Percentiles rank a stretch among this genome's conserved stretches.
These are phyloP conservation scores for Melanerpes formicivorus DNA, from an alignment of 2,113 vertebrate species.

Conservation along the genomic window DNA sequence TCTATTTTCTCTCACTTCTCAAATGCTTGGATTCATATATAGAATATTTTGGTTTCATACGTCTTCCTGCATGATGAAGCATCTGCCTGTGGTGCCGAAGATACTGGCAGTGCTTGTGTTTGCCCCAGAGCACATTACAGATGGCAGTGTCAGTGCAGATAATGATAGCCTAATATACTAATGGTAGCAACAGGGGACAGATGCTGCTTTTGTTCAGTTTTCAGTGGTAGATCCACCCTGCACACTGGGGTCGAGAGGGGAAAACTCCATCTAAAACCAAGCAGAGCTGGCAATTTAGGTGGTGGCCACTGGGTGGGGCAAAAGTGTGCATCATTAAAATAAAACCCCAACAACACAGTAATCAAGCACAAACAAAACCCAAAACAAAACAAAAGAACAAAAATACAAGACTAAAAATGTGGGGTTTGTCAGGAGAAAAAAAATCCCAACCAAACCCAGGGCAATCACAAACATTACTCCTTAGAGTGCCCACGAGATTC, in stretches of 20 bases:
- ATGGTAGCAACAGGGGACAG: constrained; percentile 28
- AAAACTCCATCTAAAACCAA: background rate
- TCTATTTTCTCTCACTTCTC: background rate
- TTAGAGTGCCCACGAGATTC: background rate
- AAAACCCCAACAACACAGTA: background rate
- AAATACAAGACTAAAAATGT: background rate
- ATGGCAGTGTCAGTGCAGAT: constrained; percentile 53
- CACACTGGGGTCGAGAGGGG: background rate
- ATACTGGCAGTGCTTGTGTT: constrained; percentile 35
- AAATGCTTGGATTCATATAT: background rate
- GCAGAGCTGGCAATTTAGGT: background rate
- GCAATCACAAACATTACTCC: background rate
- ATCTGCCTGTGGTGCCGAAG: constrained; percentile 30
- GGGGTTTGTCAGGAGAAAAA: too few relatives aligned
- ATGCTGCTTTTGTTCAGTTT: constrained; percentile 49
- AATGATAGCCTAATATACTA: constrained; percentile 20
- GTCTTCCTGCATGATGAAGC: constrained; percentile 34
- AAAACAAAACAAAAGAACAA: too few relatives aligned
- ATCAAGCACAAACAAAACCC: background rate
- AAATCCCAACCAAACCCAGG: too few relatives aligned
- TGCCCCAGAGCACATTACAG: constrained; percentile 61
- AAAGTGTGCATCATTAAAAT: constrained; percentile 36
- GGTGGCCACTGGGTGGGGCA: constrained; percentile 68
- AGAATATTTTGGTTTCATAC: constrained; percentile 19
- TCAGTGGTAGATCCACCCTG: background rate